Base-by-base conservation (phyloP, 2,113 vertebrate genomes). In the Dolichallabes microphthalmus region DNA sequence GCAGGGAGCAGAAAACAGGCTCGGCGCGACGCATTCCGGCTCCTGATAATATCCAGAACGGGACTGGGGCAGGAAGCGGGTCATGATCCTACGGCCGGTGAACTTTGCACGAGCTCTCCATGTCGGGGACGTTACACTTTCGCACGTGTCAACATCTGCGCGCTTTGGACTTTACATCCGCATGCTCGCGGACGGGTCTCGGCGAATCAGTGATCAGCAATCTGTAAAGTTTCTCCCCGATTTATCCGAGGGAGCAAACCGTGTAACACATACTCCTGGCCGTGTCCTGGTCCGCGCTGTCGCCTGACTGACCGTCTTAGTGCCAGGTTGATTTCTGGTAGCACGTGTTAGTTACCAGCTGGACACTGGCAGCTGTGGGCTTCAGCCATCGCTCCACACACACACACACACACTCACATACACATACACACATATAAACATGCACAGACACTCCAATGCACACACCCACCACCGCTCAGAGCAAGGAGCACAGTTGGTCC, bases 21-120 rank as follows among this genome's bases (percentile, higher is more conserved):
- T 92, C 92, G 90, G 89, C 86, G 93, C 89, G 91, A 93, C 89
- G 52, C 93, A 94, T 95, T 92, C 92, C 94, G 85, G 76, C 87
- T 89, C 77, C 85, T 90, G 90, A 93, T 91, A 90, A 90, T 88
- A 94, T 93, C 93, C 91, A 89, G 85, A 68, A 76, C 19, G 30
- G 84, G 85, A 86, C 69, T 82, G 85, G 86, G 88, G 66, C 63
- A 78, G 35, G 88, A 82, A 80, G 27, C 61, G 10, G 50, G 69
- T 76, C 75, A 87, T 87, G 73, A 89, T 92, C 87, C 90, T 91
- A 93, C 66, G 89, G 88, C 87, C 91, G 88, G 83, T 89, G 89
- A 89, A 90, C 92, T 85, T 91, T 90, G 88, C 87, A 88, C 80
- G 87, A 84, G 35, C 89, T 88, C 90, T 92, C 92, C 94, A 94